Evolutionary conservation across 2,113 vertebrate genomes (phyloP), one percentile per base, ranked within the genome.

Genomic region (Zosterops pallidus): DNA sequence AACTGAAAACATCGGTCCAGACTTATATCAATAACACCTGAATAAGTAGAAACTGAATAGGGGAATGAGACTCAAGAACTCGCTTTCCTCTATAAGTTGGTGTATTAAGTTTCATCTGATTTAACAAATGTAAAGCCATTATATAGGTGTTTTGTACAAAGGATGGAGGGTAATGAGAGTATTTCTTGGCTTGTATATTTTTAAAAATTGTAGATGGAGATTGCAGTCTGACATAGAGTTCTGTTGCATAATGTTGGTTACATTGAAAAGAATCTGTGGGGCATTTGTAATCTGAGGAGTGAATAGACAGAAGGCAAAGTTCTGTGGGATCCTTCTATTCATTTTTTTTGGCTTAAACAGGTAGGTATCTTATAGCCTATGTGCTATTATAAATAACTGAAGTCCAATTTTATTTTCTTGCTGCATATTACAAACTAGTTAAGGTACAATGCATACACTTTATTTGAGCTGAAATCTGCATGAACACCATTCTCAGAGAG

Each of bases 371-470:
- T 35, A 33, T 3, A 49, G 29, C 31, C 22, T 42, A 3, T 56
- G 22, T 35, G 35, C 49, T 56, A 0, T 37, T 69, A 7, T 14
- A 42, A 63, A 15, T 42, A 68, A 42, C 33, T 0, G 7, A 55
- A 16, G 9, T 79, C 3, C 37, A 29, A 3, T 89, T 68, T 65
- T 64, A 13, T 17, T 79, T 74, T 17, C 19, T 76, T 47, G n/a
- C 12, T 3, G 0, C 6, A 8, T 57, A 16, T 14, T 89, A 4
- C 2, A 3, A 68, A 16, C 21, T 42, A n/a, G 12, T 56, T n/a
- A 19, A 23, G 62, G 41, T 9, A 23, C 0, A 2, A 17, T 50
- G 46, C 5, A 3, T 56, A 3, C 1, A 2, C 22, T 35, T 68
- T 12, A 33, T 37, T 28, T 29, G 33, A 72, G 37, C n/a, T 77